Conservation (phyloP, 2,888 invertebrate species). For the Lypha dubia region DNA sequence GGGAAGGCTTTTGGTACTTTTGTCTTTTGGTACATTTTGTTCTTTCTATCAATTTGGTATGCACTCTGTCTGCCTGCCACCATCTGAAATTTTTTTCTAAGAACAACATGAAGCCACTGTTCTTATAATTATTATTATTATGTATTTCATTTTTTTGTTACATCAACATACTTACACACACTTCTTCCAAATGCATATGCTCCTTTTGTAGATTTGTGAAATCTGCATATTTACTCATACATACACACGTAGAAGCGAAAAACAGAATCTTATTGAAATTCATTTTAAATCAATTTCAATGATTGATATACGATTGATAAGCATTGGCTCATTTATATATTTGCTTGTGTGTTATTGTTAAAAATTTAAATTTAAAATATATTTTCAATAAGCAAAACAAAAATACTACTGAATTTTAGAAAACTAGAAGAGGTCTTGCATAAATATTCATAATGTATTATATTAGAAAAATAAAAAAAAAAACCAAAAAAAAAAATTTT, state of each 20-base stretch:
- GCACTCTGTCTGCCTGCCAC: too few species aligned
- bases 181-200: background rate
- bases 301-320: constrained; percentile 51
- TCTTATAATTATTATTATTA: too few species aligned
- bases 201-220: background rate
- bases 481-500: too few species aligned
- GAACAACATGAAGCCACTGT: too few species aligned
- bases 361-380: constrained; percentile 19
- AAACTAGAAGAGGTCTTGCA: background rate
- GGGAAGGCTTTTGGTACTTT: too few species aligned
- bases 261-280: constrained; percentile 1
- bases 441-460: constrained; percentile 4
- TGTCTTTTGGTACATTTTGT: too few species aligned
- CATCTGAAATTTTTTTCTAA: too few species aligned
- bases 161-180: background rate
- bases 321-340: constrained; percentile 33
- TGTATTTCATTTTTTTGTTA: too few species aligned
- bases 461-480: background rate
- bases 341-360: constrained; percentile 34
- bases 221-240: background rate
- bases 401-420: background rate
- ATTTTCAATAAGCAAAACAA: background rate
- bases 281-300: constrained; percentile 30
- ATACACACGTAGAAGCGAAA: background rate
- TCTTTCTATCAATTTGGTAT: too few species aligned